Base-by-base conservation (phyloP, 2,888 invertebrate genomes). In the Lycia hirtaria region DNA sequence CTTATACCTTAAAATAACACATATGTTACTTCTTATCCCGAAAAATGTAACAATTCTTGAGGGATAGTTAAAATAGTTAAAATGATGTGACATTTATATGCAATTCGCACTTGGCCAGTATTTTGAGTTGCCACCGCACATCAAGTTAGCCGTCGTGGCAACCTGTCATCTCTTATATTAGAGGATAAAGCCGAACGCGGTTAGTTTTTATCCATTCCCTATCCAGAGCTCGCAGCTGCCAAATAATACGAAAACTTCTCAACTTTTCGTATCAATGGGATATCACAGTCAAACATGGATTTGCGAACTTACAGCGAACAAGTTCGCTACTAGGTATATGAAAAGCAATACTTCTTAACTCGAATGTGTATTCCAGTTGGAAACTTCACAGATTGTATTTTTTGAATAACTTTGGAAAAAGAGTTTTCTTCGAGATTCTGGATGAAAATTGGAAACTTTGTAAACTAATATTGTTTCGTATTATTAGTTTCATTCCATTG, bases 241-340 rank as follows among this genome's bases (percentile, higher is more conserved):
- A 62, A 67, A 62, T 64, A 65, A 65, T 67, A 62, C 60, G 56
- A 60, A 63, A 67, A 65, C 53, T 67, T 59, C 37, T 20, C 38
- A 65, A 63, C 60, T 65, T 67, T 64, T 59, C 65, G 52, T 59
- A 65, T 67, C 67, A 67, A 67, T 63, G 57, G 56, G 38, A 62
- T 60, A 67, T 65, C 67, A 67, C 56, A 56, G 30, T 22, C 33
- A 58, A 58, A 47, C 60, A 61, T 50, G 62, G 64, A 64, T 69
- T 64, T 66, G 40, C 22, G 50, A 65, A 67, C 63, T 65, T 67
- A 65, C 49, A 64, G 48, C 33, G 38, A 50, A 14, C 52, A 48
- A 57, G 35, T 49, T 48, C n/a, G n/a, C 37, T 57, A 51, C n/a
- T n/a, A n/a, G n/a, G 56, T 51, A 45, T 56, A 51, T 56, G 56